These are phyloP conservation scores for Actias luna DNA, from an alignment of 2,888 invertebrate genomes.

Conservation along the genomic window DNA sequence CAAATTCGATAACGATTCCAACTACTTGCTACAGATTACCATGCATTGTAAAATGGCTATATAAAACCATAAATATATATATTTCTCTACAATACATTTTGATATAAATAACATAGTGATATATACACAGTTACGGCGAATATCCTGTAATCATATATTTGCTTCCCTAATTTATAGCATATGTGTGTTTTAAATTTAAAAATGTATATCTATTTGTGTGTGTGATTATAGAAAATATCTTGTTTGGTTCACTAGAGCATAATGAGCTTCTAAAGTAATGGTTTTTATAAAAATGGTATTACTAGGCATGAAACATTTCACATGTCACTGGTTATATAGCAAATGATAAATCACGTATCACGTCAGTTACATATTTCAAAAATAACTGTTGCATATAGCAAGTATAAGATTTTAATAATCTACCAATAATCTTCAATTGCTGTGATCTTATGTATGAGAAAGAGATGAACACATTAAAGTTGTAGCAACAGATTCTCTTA, in stretches of 20 bases:
- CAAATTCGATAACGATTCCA: neutral
- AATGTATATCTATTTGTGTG: neutral
- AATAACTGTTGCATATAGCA: neutral
- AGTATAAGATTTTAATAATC: neutral
- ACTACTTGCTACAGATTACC: neutral
- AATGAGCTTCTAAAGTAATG: neutral
- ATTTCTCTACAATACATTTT: conserved; percentile 15
- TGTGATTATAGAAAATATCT: neutral
- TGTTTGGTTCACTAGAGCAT: neutral
- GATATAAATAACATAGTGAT: conserved; percentile 7
- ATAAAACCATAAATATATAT: conserved; percentile 18
- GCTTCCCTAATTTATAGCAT: neutral
- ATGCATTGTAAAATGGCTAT: conserved; percentile 19
- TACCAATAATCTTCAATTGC: no score
- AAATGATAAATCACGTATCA: neutral
- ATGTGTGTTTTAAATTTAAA: neutral
- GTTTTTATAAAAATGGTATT: neutral
- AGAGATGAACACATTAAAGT: no score
- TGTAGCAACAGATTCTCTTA: no score
- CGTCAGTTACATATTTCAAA: neutral
- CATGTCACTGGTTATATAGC: neutral
- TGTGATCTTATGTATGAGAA: no score
- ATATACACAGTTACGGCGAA: neutral
- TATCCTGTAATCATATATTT: neutral
- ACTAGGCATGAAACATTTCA: neutral